Base-by-base conservation (phyloP, 2,797 vertebrate genomes). In the Gymnopithys bicolor region DNA sequence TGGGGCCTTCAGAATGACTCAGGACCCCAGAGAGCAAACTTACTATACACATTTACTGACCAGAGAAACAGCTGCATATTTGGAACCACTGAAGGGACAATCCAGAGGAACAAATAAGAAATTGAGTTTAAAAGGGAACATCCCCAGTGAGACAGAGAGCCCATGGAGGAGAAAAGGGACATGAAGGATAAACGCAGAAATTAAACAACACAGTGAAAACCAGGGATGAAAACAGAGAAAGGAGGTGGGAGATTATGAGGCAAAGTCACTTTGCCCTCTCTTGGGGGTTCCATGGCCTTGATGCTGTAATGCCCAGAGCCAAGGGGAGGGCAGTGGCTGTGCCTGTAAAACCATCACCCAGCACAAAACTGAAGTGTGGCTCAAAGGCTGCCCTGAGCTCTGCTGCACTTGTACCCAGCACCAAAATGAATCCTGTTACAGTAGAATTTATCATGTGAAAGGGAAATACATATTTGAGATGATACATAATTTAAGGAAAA, bases 381-480 rank as follows among this genome's bases (percentile, higher is more conserved):
- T 95, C 62, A 19, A 90, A 93, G 90, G 51, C 33, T 75, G 86
- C 90, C 85, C 55, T 16, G 77, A 82, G 90, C 89, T 58, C 79
- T 48, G 10, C 32, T 32, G 85, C 95, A 84, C 87, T 84, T 94
- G 95, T 96, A 87, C 21, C 87, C 70, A 90, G 94, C 93, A 46
- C 77, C 95, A 91, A 87, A 98, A 97, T 97, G 96, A 96, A 97
- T 97, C 95, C 95, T 63, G 83, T 95, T 87, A 93, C 84, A 95
- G 97, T 94, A 97, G 94, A 96, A 97, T 97, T 97, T 95, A 96
- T 97, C 97, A 97, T 77, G 95, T 97, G 96, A 96, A 98, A 97
- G 96, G 91, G 92, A 87, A 92, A 97, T 95, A 97, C 69, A 87
- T 95, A 97, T 98, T 96, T 95, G 95, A 95, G 87, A 96, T 96